Evolutionary conservation across 2,888 invertebrate genomes (phyloP).

Genomic region (Chaitophorus viminalis): DNA sequence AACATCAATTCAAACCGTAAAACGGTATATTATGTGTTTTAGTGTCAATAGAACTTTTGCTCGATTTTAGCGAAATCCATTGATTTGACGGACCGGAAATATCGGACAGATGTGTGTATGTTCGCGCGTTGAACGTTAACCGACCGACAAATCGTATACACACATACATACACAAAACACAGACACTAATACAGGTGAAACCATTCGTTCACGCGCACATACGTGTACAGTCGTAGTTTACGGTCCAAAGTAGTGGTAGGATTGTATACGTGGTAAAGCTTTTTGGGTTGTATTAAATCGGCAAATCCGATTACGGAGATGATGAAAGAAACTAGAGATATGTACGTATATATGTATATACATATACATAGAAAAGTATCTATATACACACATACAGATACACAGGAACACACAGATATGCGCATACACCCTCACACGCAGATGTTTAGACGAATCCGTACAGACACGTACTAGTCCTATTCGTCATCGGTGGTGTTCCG

Average conservation of each 20-base stretch:
- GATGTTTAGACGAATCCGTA: not conserved
- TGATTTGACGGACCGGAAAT: not conserved
- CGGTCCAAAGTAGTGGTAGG: not conserved
- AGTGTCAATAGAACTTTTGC: too few relatives aligned
- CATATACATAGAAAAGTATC: not conserved
- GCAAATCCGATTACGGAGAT: slow-evolving; percentile 29
- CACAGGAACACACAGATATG: not conserved
- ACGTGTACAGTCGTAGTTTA: not conserved
- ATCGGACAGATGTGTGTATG: too few relatives aligned
- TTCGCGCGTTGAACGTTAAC: too few relatives aligned
- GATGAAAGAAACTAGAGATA: not conserved
- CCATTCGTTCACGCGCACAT: not conserved
- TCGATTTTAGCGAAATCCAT: not conserved
- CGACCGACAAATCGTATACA: not conserved
- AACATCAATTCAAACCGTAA: too few relatives aligned
- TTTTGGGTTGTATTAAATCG: slow-evolving; percentile 1
- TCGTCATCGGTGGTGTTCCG: too few relatives aligned
- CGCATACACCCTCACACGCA: too few relatives aligned
- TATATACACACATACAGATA: not conserved
- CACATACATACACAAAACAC: not conserved
- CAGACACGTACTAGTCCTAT: not conserved
- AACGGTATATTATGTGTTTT: too few relatives aligned
- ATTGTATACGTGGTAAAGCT: not conserved
- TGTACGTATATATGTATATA: not conserved
- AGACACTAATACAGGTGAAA: not conserved